phyloP scores from a whole-genome alignment of 1,140 invertebrate genomes.

The Polypedilum pembai region DNA sequence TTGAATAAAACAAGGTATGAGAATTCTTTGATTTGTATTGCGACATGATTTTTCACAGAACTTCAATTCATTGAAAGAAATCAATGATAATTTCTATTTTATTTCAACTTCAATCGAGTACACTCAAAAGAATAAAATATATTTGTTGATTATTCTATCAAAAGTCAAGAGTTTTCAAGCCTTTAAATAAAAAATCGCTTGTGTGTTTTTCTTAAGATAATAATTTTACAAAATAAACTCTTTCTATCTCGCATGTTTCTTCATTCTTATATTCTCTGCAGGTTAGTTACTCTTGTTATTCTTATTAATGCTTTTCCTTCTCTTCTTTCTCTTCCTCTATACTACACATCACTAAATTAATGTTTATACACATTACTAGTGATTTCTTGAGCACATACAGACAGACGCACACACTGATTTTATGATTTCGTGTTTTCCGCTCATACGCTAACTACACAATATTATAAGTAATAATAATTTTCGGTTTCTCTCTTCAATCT shows the following conservation, averaged over 20 bases:
- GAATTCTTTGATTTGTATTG: no score
- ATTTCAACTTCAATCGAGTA: no score
- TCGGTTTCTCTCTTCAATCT: conserved; percentile 22
- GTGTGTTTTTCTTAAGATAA: conserved; percentile 22
- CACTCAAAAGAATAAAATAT: no score
- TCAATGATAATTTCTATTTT: no score
- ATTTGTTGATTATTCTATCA: no score
- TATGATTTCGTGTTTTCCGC: conserved; percentile 21
- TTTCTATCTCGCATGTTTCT: neutral
- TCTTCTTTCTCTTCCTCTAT: conserved; percentile 1
- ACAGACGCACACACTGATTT: neutral
- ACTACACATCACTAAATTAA: conserved; percentile 23
- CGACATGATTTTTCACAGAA: no score
- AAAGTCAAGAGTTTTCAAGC: no score
- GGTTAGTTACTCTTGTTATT: conserved; percentile 28
- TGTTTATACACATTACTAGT: conserved; percentile 26
- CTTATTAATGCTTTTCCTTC: conserved; percentile 23
- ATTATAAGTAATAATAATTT: neutral
- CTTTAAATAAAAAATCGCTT: conserved; percentile 25
- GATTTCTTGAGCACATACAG: neutral
- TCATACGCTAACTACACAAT: neutral
- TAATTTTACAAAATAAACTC: neutral
- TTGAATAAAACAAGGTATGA: no score
- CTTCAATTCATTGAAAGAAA: no score
- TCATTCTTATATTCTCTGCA: neutral